These are phyloP conservation scores for Eriocheir sinensis DNA, from an alignment of 1,140 invertebrate species.

Conservation along the genomic window DNA sequence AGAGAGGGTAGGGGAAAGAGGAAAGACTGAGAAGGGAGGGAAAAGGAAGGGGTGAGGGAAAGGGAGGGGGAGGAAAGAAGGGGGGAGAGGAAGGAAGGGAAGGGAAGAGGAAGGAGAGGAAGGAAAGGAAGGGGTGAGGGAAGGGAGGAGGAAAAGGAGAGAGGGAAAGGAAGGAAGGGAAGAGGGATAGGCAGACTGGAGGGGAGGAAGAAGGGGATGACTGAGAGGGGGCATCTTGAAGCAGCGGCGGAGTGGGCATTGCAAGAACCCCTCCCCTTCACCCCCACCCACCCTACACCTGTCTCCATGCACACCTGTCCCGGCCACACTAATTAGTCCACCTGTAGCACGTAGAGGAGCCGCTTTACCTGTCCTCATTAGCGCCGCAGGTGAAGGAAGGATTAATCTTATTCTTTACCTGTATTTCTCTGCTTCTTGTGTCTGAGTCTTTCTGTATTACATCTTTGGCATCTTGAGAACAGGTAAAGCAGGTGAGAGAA, in stretches of 20 bases:
- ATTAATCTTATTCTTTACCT: too few species aligned
- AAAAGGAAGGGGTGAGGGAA: neutral
- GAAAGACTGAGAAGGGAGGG: neutral
- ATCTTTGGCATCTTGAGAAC: too few species aligned
- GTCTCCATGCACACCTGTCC: too few species aligned
- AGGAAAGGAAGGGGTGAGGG: neutral
- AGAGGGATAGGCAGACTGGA: neutral
- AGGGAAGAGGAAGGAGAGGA: neutral
- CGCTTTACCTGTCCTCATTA: too few species aligned
- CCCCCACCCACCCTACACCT: too few species aligned
- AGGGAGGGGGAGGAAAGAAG: neutral
- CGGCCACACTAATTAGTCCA: too few species aligned
- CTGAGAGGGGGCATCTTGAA: neutral
- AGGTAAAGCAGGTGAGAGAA: too few species aligned
- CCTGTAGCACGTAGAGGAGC: too few species aligned
- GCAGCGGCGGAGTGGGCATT: neutral
- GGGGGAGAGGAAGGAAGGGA: neutral
- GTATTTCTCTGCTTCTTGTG: too few species aligned
- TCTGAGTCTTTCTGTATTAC: too few species aligned
- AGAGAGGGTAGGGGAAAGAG: neutral
- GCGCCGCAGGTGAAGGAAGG: too few species aligned
- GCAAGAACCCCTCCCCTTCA: too few species aligned
- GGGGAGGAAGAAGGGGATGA: neutral
- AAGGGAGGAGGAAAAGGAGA: neutral
- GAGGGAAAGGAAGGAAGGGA: neutral